Base-by-base conservation (phyloP, 2,888 invertebrate species). In the Platycheirus rosarum region DNA sequence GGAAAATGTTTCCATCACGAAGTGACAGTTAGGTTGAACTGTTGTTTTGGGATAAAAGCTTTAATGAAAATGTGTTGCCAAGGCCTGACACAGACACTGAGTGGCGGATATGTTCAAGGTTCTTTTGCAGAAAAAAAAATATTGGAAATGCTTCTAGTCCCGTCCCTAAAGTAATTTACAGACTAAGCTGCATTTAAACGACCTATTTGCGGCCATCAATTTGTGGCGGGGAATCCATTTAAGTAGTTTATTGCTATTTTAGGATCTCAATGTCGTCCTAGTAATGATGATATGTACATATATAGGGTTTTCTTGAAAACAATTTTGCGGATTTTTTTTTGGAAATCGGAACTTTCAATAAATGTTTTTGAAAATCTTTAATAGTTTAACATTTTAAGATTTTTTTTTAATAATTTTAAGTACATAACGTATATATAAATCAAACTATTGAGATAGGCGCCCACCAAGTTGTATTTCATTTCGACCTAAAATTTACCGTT, bases 51-150 rank as follows among this genome's bases (percentile, higher is more conserved):
- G 57, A 40, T 26, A 40, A n/a, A 55, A 55, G 7, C 5, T n/a
- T 18, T 20, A 35, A 37, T 55, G 23, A 57, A 57, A 40, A 57
- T 57, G 37, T 23, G 26, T 57, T 53, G 35, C 13, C 53, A 53
- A n/a, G 16, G 35, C 20, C 6, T 55, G 37, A 55, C 20, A 37
- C 4, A 23, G 23, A 57, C 57, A 57, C 26, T 20, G 57, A 26
- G 20, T 37, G 57, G 57, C 13, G n/a, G 35, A 53, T 35, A 53
- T 35, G 35, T 35, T 35, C 35, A 35, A 35, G 18, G 0, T 53
- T 18, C 35, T 53, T 35, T 13, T 53, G 7, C 8, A 32, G 1
- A 26, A 26, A 26, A 4, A 26, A 6, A 6, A 26, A 26, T 26
- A 26, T 26, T 26, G 6, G 6, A 26, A 26, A 26, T 35, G 8